These are phyloP conservation scores for Pristiophorus japonicus DNA, from an alignment of 2,113 vertebrate genomes.

Conservation along the genomic window DNA sequence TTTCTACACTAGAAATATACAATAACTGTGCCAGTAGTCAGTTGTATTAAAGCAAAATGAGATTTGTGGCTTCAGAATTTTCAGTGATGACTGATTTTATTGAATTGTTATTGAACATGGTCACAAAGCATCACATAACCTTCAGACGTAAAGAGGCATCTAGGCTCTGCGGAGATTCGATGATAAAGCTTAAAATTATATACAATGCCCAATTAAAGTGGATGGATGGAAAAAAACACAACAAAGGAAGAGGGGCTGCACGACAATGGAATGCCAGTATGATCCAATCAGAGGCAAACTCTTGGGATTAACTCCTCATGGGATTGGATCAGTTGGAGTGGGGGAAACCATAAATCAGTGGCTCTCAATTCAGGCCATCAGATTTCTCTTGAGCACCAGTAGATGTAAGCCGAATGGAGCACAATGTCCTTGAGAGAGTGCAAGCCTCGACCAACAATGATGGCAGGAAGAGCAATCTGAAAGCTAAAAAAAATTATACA, in stretches of 20 bases:
- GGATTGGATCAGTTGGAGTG: not conserved
- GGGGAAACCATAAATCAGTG: not conserved
- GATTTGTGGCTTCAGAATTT: constrained; percentile 36
- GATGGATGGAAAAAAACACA: constrained; percentile 4
- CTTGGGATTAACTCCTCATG: constrained; percentile 21
- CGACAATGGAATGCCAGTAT: not conserved
- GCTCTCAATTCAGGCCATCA: not conserved
- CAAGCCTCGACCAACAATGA: not conserved
- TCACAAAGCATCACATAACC: constrained; percentile 35
- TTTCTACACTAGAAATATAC: constrained; percentile 33
- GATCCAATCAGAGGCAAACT: not conserved
- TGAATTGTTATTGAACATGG: constrained; percentile 35
- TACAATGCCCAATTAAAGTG: constrained; percentile 33
- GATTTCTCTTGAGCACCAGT: not conserved
- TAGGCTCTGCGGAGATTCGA: constrained; percentile 13
- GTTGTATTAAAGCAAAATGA: constrained; percentile 37
- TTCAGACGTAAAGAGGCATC: constrained; percentile 17
- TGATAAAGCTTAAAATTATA: constrained; percentile 17
- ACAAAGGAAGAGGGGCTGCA: not conserved
- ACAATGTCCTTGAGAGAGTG: not conserved
- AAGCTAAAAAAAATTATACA: not conserved
- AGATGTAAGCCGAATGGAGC: too few species aligned
- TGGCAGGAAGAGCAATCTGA: not conserved
- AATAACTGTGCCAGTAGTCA: constrained; percentile 28
- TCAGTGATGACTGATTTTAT: constrained; percentile 34